Base-by-base conservation (phyloP, 2,797 vertebrate genomes). In the Crenuchus spilurus region DNA sequence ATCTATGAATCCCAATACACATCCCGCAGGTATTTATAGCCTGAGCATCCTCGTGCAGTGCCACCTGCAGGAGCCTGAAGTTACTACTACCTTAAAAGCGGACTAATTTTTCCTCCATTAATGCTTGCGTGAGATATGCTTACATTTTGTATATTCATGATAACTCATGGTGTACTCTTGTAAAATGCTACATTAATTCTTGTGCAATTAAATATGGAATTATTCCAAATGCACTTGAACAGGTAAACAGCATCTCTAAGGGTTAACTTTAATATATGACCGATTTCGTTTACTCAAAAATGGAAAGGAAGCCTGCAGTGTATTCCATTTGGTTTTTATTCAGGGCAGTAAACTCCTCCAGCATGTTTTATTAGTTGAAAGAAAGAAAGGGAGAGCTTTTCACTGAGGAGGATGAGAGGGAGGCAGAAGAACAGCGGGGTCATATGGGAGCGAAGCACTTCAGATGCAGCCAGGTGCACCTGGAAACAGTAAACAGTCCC, bases 401-500 rank as follows among this genome's bases (percentile, higher is more conserved):
- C 42, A 37, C 46, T 64, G 18, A 14, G 49, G 70, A 69, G 76
- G 57, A 67, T 39, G 67, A 72, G 71, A 72, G 74, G 75, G 66
- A 79, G 42, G 72, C 24, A 66, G 69, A 75, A 63, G 30, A 77
- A 72, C 76, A 64, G 72, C 70, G 57, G 16, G 63, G 71, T 76
- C 74, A 52, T 72, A 35, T 62, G 76, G 73, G 74, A 77, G 72
- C 68, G 31, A 44, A 70, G 33, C 70, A 20, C 37, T 74, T 70
- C 68, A 66, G 62, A 74, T 69, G 62, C 74, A 75, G 65, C 28
- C 67, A 41, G 33, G 70, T 42, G 70, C 60, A 74, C 75, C 42
- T 83, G 64, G 75, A 68, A 81, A 73, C 62, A 14, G 48, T 37
- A 73, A 48, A 28, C 39, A 69, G 61, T 58, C 44, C 16, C 42